Base-by-base conservation (phyloP, 2,113 vertebrate genomes). In the Sitta europaea region DNA sequence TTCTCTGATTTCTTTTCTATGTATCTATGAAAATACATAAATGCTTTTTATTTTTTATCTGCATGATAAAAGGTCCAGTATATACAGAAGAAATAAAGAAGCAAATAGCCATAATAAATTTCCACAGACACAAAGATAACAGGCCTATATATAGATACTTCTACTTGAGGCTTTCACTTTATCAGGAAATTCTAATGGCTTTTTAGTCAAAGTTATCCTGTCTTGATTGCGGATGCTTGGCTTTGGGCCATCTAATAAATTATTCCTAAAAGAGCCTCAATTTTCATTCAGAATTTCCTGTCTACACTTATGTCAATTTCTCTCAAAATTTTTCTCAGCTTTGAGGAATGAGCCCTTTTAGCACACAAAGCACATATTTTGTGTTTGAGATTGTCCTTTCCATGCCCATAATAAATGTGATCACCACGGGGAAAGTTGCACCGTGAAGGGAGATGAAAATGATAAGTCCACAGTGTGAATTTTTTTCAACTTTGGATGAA, bases 211-310 rank as follows among this genome's bases (percentile, higher is more conserved):
- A 91, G 71, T 82, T 93, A 62, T 91, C 71, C 50, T 77, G 66
- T 16, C 87, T 77, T 93, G 77, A 86, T 90, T 93, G 78, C 0
- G 1, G 63, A 79, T 90, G 51, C 87, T 93, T 91, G 93, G 89
- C 74, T 91, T 94, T 91, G 73, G 58, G 77, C 87, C 92, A 91
- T 35, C 81, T 94, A 93, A 94, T 91, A 91, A 90, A 88, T 95
- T 91, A 94, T 95, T 96, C 74, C 74, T 62, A 59, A 84, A 94
- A 20, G 35, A 47, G 47, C 92, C 68, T 91, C 74, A 36, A 76
- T 94, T 96, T 95, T 96, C 51, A 54, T 91, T 94, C 93, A 95
- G 54, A 82, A 83, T 94, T 88, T 96, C 92, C 85, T 92, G 62
- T 91, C 93, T 79, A 76, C 81, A 51, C 71, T 93, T 76, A n/a